These are phyloP conservation scores for Drosophila jambulina DNA, from an alignment of 1,140 invertebrate genomes.

Conservation along the genomic window DNA sequence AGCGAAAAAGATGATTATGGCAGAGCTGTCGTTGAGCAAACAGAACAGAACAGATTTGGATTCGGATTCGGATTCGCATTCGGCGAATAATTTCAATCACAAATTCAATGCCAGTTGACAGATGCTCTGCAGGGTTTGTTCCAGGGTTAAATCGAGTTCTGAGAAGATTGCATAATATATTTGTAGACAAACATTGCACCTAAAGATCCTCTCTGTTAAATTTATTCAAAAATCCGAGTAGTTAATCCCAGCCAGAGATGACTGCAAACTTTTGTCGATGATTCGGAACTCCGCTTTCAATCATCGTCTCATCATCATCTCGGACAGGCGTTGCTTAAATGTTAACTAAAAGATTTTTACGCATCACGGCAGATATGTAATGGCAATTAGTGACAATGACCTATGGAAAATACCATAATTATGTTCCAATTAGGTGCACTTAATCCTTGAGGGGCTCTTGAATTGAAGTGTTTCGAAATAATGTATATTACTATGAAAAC, in stretches of 20 bases:
- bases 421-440: conserved; percentile 44
- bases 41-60: conserved; percentile 33
- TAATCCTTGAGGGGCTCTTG: conserved; percentile 15
- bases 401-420: conserved; percentile 28
- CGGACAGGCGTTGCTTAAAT: conserved; percentile 27
- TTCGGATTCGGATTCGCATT: conserved; percentile 10
- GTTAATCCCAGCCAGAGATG: conserved; percentile 37
- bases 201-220: conserved; percentile 24
- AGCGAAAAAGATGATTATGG: conserved; percentile 41
- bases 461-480: conserved; percentile 3
- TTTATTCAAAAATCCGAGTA: conserved; percentile 26
- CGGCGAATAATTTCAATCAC: conserved; percentile 18
- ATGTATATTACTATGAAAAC: not conserved
- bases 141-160: conserved; percentile 17
- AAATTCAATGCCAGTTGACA: conserved; percentile 10
- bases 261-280: conserved; percentile 22
- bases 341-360: conserved; percentile 29
- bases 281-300: conserved; percentile 30
- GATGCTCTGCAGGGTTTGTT: conserved; percentile 38
- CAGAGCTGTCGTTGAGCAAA: conserved; percentile 33
- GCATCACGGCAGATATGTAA: conserved; percentile 34
- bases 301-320: conserved; percentile 12
- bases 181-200: conserved; percentile 23
- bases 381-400: conserved; percentile 50
- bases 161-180: conserved; percentile 12